These are phyloP conservation scores for Alosa alosa DNA, from an alignment of 2,113 vertebrate species.

Conservation along the genomic window DNA sequence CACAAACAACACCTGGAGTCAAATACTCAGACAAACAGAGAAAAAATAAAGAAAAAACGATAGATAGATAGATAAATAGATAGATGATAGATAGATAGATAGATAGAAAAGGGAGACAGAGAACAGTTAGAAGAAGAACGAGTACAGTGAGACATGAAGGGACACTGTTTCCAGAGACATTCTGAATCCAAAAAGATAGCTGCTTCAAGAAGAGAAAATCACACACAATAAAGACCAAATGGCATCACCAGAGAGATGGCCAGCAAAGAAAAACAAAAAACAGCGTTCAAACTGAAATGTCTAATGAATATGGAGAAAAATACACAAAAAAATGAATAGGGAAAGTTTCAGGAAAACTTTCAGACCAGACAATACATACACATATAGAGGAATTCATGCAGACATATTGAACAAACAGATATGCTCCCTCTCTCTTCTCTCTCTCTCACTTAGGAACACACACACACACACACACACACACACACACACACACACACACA, in stretches of 20 bases:
- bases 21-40: neutral
- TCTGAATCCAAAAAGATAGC: neutral
- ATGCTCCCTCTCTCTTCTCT: neutral
- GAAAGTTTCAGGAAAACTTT: conserved; percentile 21
- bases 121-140: conserved; percentile 7
- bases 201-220: conserved; percentile 13
- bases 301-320: conserved; percentile 48
- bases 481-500: conserved; percentile 35
- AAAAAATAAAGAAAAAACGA: neutral
- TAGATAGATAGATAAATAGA: neutral
- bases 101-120: neutral
- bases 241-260: conserved; percentile 22
- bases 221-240: conserved; percentile 27
- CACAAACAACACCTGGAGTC: conserved; percentile 39
- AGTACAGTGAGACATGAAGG: neutral
- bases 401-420: conserved; percentile 28
- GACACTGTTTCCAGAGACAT: neutral
- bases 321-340: conserved; percentile 34
- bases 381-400: conserved; percentile 38
- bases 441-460: conserved; percentile 19
- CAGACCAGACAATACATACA: conserved; percentile 45
- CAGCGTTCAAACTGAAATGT: conserved; percentile 36
- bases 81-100: neutral
- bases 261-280: too few relatives aligned
- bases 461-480: conserved; percentile 35